Evolutionary conservation across 2,888 invertebrate species (phyloP).

Genomic region (Lutraria lutraria): DNA sequence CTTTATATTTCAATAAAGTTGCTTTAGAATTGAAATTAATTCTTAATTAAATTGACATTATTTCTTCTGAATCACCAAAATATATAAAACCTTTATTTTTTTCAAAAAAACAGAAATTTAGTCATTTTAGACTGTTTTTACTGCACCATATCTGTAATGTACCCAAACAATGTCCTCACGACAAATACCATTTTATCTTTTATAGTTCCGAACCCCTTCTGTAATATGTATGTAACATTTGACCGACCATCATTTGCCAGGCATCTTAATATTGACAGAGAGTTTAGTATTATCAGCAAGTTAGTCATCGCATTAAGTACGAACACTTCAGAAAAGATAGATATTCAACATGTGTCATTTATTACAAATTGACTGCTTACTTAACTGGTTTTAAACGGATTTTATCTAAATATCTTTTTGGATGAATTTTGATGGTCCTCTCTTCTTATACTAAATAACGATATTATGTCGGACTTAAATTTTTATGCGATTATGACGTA

Average conservation of each 20-base stretch:
- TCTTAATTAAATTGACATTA: too few relatives aligned
- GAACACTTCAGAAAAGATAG: neutral
- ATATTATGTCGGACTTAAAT: neutral
- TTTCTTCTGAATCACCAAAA: too few relatives aligned
- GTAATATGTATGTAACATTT: constrained; percentile 29
- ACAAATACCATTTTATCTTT: constrained; percentile 18
- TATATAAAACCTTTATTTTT: too few relatives aligned
- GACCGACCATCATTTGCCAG: constrained; percentile 16
- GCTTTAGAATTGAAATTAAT: too few relatives aligned
- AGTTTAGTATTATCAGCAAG: neutral
- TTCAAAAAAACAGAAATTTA: too few relatives aligned
- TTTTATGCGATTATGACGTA: neutral
- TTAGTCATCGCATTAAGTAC: constrained; percentile 21
- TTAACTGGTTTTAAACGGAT: constrained; percentile 8
- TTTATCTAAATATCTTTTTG: neutral
- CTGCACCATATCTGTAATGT: too few relatives aligned
- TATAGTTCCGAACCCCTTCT: constrained; percentile 1
- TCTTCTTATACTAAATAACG: neutral
- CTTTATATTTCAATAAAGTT: too few relatives aligned
- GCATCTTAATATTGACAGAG: constrained; percentile 19
- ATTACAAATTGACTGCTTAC: constrained; percentile 7
- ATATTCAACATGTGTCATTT: neutral
- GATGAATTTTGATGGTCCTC: neutral
- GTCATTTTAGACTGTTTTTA: too few relatives aligned
- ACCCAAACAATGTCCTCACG: neutral